A percentile compares a stretch with the other conserved stretches of the same genome.
Conservation (phyloP, 2,888 invertebrate genomes). For the Drosophila falleni region DNA sequence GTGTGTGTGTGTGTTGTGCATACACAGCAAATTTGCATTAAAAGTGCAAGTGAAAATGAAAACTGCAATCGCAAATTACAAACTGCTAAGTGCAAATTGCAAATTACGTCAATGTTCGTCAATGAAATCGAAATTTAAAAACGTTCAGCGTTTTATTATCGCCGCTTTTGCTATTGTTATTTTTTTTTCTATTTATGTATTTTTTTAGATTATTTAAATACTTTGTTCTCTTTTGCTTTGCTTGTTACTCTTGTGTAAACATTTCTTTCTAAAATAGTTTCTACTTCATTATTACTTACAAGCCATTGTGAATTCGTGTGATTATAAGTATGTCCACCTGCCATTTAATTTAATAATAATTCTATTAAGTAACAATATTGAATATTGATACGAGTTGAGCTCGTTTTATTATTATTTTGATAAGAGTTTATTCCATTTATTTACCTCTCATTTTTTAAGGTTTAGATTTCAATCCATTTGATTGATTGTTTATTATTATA, state of each 20-base stretch:
- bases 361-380: not conserved
- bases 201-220: not conserved
- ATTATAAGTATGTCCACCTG: not conserved
- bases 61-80: constrained; percentile 72
- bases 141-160: constrained; percentile 18
- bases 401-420: constrained; percentile 12
- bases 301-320: not conserved
- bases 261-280: not conserved
- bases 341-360: constrained; percentile 1
- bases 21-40: constrained; percentile 72
- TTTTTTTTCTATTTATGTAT: not conserved
- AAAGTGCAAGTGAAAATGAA: constrained; percentile 78
- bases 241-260: not conserved
- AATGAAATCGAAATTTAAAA: constrained; percentile 42
- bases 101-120: constrained; percentile 28
- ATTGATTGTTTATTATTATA: not conserved
- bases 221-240: not conserved
- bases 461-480: not conserved
- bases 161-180: constrained; percentile 34
- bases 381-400: not conserved
- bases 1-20: not conserved
- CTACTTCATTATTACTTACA: not conserved
- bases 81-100: constrained; percentile 38
- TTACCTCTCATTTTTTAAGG: not conserved
- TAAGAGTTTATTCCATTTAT: constrained; percentile 12